Base-by-base conservation (phyloP, 53 echinoderm and acorn worm genomes). In the Holothuria scabra region DNA sequence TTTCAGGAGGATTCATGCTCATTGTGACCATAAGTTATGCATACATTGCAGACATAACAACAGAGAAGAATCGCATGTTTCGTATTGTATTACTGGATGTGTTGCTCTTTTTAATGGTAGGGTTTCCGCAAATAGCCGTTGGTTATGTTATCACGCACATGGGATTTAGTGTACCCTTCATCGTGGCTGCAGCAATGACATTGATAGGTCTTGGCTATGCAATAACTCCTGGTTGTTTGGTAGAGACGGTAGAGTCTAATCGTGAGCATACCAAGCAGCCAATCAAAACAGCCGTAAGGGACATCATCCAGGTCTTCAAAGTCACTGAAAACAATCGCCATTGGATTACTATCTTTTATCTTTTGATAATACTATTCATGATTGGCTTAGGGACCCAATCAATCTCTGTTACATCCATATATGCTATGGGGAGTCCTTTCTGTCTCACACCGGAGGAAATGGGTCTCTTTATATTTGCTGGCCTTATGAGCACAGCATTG, bases 401-500 rank as follows among this genome's bases (percentile, higher is more conserved):
- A 7, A 10, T 82, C 12, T 22, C 61, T 1, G 65, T 65, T 9
- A 62, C 84, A n/a, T 19, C 88, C 57, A 65, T 97, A 38, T 90
- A 92, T 21, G 93, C 85, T 0, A 82, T 92, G 86, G 97, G 92
- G 22, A 9, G 78, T 1, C 97, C 97, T 1, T 92, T 97, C 61
- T 97, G 97, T 52, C 92, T 94, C 92, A 75, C 90, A 7, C 78
- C 92, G 13, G 71, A 88, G 4, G 62, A 85, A 22, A 78, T 97
- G 2, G 97, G 97, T 0, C 88, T 94, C 44, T 97, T 88, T 59
- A 85, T 81, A 20, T 94, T 90, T 8, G 58, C 68, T 5, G 22
- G 74, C 12, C 74, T 91, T 37, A 46, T 84, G 10, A 20, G 46
- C 10, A 20, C 74, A 21, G 84, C 84, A 48, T 57, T 87, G 9